A percentile compares a stretch with the other conserved stretches of the same genome.
Conservation (phyloP, 2,113 vertebrate genomes). For the Aythya baeri region DNA sequence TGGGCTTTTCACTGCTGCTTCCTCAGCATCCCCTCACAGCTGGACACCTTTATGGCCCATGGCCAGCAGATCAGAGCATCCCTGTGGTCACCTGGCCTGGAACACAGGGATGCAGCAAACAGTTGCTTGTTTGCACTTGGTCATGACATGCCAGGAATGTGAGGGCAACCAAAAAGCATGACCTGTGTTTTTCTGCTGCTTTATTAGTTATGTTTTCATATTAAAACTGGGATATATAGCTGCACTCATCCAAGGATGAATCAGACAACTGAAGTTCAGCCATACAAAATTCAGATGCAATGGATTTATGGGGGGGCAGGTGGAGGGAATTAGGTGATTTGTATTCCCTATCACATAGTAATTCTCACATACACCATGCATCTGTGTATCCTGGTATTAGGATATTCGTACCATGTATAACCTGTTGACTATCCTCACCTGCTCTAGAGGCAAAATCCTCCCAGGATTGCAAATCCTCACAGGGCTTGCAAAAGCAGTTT, state of each 20-base stretch:
- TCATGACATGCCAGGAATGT: rapidly evolving
- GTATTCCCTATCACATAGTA: not conserved
- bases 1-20: not conserved
- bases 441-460: not conserved
- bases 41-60: not conserved
- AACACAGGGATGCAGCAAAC: rapidly evolving
- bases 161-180: rapidly evolving
- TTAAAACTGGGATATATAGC: not conserved
- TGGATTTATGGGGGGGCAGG: not conserved
- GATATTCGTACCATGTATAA: not conserved
- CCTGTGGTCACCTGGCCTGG: not conserved
- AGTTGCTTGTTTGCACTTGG: rapidly evolving
- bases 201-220: rapidly evolving
- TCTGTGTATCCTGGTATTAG: not conserved
- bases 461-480: no score
- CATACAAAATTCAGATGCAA: not conserved
- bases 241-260: not conserved
- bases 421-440: not conserved
- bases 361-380: not conserved
- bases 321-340: not conserved
- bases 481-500: not conserved
- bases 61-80: not conserved
- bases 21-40: not conserved
- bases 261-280: not conserved
- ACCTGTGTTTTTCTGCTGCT: not conserved